Conservation (phyloP, 2,888 invertebrate genomes). For the Oscheius myriophilus region DNA sequence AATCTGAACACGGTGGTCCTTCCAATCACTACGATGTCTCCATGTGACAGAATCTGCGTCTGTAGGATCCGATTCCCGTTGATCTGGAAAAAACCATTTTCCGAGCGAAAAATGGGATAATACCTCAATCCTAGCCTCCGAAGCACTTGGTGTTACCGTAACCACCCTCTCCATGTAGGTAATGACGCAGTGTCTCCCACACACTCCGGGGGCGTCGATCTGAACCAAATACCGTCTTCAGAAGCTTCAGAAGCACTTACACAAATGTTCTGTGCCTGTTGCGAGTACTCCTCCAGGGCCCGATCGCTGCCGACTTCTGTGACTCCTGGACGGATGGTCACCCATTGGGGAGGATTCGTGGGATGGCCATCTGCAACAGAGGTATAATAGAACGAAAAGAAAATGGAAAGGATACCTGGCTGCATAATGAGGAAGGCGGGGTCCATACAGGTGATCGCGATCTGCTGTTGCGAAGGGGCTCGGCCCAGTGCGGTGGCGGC, state of each 20-base stretch:
- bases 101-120: too few species aligned
- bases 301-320: constrained; percentile 82
- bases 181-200: constrained; percentile 92
- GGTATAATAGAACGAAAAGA: background rate
- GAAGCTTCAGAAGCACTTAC: constrained; percentile 34
- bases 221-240: constrained; percentile 70
- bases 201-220: constrained; percentile 86
- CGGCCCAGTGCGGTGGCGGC: background rate
- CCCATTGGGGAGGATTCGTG: constrained; percentile 47
- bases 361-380: constrained; percentile 25
- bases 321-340: constrained; percentile 78
- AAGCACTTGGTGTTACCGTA: constrained; percentile 89
- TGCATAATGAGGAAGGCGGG: constrained; percentile 31
- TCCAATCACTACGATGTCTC: constrained; percentile 70
- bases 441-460: background rate
- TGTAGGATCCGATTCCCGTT: constrained; percentile 91
- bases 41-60: constrained; percentile 84
- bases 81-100: constrained; percentile 74
- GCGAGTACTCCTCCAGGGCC: constrained; percentile 64
- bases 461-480: too few species aligned
- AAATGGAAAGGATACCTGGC: constrained; percentile 12
- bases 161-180: constrained; percentile 90
- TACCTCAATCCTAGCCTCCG: constrained; percentile 78
- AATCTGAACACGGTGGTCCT: constrained; percentile 75
- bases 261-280: constrained; percentile 46